Conservation (phyloP, 2,797 vertebrate genomes). For the Argyrosomus regius region DNA sequence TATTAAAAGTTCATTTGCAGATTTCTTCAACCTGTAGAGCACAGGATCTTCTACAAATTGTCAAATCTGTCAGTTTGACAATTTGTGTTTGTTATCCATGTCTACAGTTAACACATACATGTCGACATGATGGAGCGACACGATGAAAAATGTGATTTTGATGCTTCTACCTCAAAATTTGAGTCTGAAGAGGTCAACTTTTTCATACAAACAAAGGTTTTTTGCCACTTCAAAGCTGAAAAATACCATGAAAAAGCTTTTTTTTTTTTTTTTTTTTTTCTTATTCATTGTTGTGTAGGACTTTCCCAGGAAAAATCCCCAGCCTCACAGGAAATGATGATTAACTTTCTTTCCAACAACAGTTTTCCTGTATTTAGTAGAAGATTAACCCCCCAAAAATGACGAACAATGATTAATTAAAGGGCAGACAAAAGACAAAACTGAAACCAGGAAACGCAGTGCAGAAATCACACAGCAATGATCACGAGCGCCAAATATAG, state of each 20-base stretch:
- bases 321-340: conserved; percentile 52
- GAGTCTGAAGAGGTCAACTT: not conserved
- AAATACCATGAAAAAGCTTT: not conserved
- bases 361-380: conserved; percentile 14
- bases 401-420: conserved; percentile 34
- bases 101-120: not conserved
- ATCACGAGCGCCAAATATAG: not conserved
- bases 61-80: too few relatives aligned
- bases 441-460: not conserved
- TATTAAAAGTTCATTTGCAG: too few relatives aligned
- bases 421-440: not conserved
- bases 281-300: conserved; percentile 19
- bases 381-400: not conserved
- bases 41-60: too few relatives aligned
- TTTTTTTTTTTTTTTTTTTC: too few relatives aligned
- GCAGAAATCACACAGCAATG: conserved; percentile 1
- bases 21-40: too few relatives aligned
- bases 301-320: conserved; percentile 67
- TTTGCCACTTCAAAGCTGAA: not conserved
- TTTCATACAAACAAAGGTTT: not conserved
- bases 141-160: not conserved
- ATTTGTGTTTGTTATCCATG: not conserved
- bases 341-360: conserved; percentile 28
- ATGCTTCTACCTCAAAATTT: too few relatives aligned
- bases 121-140: too few relatives aligned